These are phyloP conservation scores for Tragopan temminckii DNA, from an alignment of 2,797 vertebrate species.

Conservation along the genomic window DNA sequence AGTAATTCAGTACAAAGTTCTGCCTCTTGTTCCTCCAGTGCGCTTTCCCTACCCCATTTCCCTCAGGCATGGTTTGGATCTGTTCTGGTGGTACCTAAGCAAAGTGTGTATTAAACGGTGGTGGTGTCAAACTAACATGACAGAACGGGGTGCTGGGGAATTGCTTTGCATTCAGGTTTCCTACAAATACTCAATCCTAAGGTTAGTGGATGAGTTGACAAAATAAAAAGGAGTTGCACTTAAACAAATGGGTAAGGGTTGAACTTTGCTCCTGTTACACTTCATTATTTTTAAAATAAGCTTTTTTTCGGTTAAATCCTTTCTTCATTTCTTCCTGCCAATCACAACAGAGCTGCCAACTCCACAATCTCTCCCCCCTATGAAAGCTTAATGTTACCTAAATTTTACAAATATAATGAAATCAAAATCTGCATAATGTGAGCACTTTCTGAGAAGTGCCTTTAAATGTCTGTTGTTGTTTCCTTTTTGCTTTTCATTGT, in stretches of 20 bases:
- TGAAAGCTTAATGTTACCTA: too few species aligned
- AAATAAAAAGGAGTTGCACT: conserved; percentile 12
- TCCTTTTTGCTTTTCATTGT: background rate
- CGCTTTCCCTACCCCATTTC: background rate
- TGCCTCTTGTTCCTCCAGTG: background rate
- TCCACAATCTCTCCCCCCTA: background rate
- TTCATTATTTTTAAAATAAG: background rate
- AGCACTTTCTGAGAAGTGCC: background rate
- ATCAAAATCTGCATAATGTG: background rate
- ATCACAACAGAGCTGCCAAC: background rate
- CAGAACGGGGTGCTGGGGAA: background rate
- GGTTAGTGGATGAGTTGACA: conserved; percentile 14
- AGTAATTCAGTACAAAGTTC: background rate
- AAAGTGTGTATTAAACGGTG: background rate
- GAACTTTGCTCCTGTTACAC: background rate
- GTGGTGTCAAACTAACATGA: background rate
- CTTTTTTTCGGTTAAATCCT: background rate
- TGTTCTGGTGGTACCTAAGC: background rate
- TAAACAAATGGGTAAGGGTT: background rate
- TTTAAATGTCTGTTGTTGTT: background rate
- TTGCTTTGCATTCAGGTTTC: background rate
- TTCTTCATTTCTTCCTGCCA: background rate
- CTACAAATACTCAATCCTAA: background rate
- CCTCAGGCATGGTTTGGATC: background rate
- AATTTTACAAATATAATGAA: background rate